These are phyloP conservation scores for Drosophila melanica DNA, from an alignment of 1,140 invertebrate species.

Conservation along the genomic window DNA sequence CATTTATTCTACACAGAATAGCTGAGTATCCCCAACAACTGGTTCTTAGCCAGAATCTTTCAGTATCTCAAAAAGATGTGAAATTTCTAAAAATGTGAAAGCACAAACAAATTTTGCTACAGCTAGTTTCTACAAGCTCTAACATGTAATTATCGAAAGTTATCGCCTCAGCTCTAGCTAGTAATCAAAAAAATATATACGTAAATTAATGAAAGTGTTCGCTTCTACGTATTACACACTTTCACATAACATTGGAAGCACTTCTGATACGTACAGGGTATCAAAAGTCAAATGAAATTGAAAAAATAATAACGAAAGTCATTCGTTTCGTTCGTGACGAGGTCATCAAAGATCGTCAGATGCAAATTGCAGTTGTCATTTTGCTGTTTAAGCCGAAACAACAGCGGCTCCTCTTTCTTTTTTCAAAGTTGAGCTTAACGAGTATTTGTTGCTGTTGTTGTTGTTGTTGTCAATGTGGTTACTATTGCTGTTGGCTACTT, in stretches of 20 bases:
- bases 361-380: slow-evolving; percentile 71
- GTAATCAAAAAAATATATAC: too few relatives aligned
- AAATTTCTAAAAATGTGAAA: too few relatives aligned
- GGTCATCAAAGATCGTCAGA: slow-evolving; percentile 75
- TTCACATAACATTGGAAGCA: background rate
- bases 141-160: too few relatives aligned
- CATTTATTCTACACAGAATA: too few relatives aligned
- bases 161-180: too few relatives aligned
- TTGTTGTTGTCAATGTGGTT: slow-evolving; percentile 15
- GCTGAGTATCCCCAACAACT: too few relatives aligned
- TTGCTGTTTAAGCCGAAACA: slow-evolving; percentile 1
- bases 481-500: slow-evolving; percentile 45
- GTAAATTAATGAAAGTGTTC: too few relatives aligned
- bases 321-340: slow-evolving; percentile 76
- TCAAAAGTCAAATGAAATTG: slow-evolving; percentile 42
- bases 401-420: slow-evolving; percentile 32
- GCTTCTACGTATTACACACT: too few relatives aligned
- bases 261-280: slow-evolving; percentile 1
- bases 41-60: too few relatives aligned
- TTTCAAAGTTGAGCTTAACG: background rate
- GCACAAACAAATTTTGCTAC: too few relatives aligned
- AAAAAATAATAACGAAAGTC: slow-evolving; percentile 82
- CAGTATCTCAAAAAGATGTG: too few relatives aligned
- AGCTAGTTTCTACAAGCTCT: too few relatives aligned
- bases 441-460: slow-evolving; percentile 15